phyloP scores from a whole-genome alignment of 1,140 invertebrate genomes.

The Plodia interpunctella region DNA sequence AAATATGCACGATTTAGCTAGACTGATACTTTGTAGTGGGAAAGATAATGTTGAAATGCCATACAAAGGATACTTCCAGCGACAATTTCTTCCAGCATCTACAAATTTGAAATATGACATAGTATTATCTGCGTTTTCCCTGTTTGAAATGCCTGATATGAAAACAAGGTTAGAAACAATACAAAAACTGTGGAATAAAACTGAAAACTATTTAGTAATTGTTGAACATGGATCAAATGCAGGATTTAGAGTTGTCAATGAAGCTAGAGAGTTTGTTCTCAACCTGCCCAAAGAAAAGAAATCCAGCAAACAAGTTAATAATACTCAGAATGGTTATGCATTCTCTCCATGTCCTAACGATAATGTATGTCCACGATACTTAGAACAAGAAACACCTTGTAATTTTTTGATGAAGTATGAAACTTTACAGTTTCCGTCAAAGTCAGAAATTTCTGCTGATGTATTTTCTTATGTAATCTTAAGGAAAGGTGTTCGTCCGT shows the following conservation, averaged over 20 bases:
- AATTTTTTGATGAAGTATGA: conserved; percentile 85
- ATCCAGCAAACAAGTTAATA: background rate
- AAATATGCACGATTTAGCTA: conserved; percentile 88
- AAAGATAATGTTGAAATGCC: conserved; percentile 78
- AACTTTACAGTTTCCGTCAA: conserved; percentile 74
- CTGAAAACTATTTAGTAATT: conserved; percentile 87
- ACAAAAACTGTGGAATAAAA: conserved; percentile 91
- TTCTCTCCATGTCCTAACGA: conserved; percentile 93
- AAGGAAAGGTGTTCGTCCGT: conserved; percentile 82
- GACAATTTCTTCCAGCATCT: conserved; percentile 87
- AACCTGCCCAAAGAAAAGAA: conserved; percentile 49
- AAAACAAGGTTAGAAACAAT: conserved; percentile 83
- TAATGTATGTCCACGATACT: conserved; percentile 82
- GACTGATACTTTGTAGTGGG: conserved; percentile 82
- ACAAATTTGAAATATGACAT: conserved; percentile 82
- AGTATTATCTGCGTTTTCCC: conserved; percentile 87
- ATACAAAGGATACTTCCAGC: conserved; percentile 81
- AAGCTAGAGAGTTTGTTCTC: conserved; percentile 86
- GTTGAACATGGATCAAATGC: conserved; percentile 90
- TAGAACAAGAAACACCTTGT: conserved; percentile 83
- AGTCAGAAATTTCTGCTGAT: conserved; percentile 69
- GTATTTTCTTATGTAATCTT: conserved; percentile 87
- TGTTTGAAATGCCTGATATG: conserved; percentile 86
- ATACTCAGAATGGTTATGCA: conserved; percentile 75
- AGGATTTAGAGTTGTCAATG: conserved; percentile 87